These are phyloP conservation scores for Drosophila cardini DNA, from an alignment of 1,140 invertebrate species.

Conservation along the genomic window DNA sequence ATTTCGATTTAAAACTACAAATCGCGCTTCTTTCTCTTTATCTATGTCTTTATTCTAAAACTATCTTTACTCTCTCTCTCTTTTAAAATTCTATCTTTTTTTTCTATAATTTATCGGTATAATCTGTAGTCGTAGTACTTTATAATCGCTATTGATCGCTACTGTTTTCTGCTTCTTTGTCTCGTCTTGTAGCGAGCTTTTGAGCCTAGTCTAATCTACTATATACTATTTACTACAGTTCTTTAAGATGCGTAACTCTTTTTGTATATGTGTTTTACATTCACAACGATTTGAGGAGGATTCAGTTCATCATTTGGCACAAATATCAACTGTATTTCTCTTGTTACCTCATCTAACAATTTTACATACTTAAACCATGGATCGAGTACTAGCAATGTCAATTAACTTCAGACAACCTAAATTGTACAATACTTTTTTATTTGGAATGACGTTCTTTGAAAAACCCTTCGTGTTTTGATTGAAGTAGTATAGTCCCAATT, in stretches of 20 bases:
- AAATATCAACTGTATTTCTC: slow-evolving; percentile 9
- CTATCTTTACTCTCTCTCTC: slow-evolving; percentile 36
- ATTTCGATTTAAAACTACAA: slow-evolving; percentile 45
- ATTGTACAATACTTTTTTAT: slow-evolving; percentile 29
- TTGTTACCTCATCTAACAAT: slow-evolving; percentile 5
- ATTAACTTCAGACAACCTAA: slow-evolving; percentile 29
- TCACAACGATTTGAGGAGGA: slow-evolving; percentile 28
- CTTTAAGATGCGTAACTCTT: slow-evolving; percentile 54
- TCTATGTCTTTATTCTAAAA: slow-evolving; percentile 37
- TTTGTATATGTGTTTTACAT: slow-evolving; percentile 30
- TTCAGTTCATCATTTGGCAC: slow-evolving; percentile 17
- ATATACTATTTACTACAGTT: slow-evolving; percentile 19
- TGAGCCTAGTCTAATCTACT: slow-evolving; percentile 45
- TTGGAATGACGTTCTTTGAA: slow-evolving; percentile 31
- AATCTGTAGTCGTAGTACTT: slow-evolving; percentile 45
- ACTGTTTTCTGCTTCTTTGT: slow-evolving; percentile 40
- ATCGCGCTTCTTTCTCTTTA: slow-evolving; percentile 63
- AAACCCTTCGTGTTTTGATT: slow-evolving; percentile 12
- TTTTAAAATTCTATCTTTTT: slow-evolving; percentile 37
- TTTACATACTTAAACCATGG: background rate
- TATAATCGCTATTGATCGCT: slow-evolving; percentile 38
- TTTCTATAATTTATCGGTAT: slow-evolving; percentile 26
- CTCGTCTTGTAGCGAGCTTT: slow-evolving; percentile 39
- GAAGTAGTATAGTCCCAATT: slow-evolving; percentile 47
- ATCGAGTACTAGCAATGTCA: slow-evolving; percentile 26